phyloP scores from a whole-genome alignment of 2,888 invertebrate species.

The Osmoderma eremita region DNA sequence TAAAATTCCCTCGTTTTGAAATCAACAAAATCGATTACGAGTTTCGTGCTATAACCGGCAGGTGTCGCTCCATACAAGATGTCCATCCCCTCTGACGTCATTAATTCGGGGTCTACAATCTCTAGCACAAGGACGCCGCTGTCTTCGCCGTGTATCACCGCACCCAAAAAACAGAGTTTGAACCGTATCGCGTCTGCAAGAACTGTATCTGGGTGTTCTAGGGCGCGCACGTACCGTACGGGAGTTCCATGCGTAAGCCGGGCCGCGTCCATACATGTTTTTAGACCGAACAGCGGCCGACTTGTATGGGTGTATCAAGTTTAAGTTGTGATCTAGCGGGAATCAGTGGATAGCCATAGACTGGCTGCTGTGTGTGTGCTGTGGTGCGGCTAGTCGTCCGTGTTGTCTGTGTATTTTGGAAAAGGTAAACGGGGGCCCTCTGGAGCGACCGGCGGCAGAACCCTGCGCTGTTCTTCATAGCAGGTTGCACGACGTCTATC shows the following conservation, averaged over 20 bases:
- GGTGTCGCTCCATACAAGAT: conserved; percentile 51
- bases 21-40: conserved; percentile 1
- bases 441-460: neutral
- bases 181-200: conserved; percentile 46
- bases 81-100: conserved; percentile 59
- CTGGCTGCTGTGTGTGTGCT: conserved; percentile 44
- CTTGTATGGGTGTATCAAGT: conserved; percentile 62
- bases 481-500: conserved; percentile 19
- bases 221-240: conserved; percentile 49
- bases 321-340: conserved; percentile 61
- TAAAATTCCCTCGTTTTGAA: neutral
- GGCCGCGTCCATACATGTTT: conserved; percentile 56
- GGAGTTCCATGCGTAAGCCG: conserved; percentile 51
- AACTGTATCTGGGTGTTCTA: conserved; percentile 52
- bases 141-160: conserved; percentile 52
- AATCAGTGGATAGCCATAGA: conserved; percentile 57
- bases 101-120: conserved; percentile 56
- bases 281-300: conserved; percentile 58
- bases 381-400: conserved; percentile 52
- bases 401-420: conserved; percentile 28
- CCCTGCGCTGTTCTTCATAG: neutral
- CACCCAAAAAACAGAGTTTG: conserved; percentile 54
- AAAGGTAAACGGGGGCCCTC: neutral
- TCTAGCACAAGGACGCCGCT: conserved; percentile 60
- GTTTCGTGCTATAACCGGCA: conserved; percentile 18